phyloP scores from a whole-genome alignment of 2,888 invertebrate species.

The Temnothorax unifasciatus region DNA sequence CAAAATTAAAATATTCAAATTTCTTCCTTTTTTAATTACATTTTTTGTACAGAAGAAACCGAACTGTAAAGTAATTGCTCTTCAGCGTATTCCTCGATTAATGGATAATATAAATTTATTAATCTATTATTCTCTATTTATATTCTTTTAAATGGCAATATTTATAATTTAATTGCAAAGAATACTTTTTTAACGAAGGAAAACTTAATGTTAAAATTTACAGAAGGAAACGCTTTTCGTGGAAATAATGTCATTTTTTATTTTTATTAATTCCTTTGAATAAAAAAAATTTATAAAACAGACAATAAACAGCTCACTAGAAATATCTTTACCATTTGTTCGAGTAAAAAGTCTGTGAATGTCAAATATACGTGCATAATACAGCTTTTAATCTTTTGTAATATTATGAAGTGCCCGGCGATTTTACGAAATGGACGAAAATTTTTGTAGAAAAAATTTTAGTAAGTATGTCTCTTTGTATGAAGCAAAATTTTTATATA shows the following conservation, averaged over 20 bases:
- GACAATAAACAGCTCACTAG: neutral
- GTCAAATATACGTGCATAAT: neutral
- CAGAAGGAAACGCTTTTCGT: neutral
- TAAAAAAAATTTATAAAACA: neutral
- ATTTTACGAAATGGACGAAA: neutral
- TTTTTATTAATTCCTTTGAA: neutral
- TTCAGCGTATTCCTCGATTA: neutral
- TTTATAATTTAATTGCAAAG: neutral
- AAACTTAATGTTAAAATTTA: neutral
- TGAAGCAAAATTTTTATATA: neutral
- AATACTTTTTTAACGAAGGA: neutral
- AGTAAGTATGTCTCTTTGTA: neutral
- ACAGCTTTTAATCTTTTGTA: neutral
- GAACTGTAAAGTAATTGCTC: neutral
- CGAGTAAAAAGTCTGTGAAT: neutral
- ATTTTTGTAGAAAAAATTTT: neutral
- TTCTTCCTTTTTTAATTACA: no score
- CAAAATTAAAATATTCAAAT: neutral
- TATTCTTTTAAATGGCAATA: neutral
- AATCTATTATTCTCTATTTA: neutral
- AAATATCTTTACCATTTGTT: neutral
- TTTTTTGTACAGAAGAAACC: neutral
- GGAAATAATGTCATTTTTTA: neutral
- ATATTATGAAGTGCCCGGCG: neutral
- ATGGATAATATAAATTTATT: conserved; percentile 5